phyloP scores from a whole-genome alignment of 1,140 invertebrate species.

The Drosophila repletoides region DNA sequence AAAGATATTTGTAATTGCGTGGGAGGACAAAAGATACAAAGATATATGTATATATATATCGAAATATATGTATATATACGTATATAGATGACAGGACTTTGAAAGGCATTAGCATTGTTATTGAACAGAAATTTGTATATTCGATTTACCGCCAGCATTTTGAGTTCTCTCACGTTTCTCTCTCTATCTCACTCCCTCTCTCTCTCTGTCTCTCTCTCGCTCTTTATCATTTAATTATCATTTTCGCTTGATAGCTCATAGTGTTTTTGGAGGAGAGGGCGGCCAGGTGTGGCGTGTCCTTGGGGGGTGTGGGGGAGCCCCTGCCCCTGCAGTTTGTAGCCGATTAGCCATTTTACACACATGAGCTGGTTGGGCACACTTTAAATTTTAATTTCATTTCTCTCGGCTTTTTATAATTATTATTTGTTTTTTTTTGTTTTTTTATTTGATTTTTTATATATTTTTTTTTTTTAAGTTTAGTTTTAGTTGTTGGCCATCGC shows the following conservation, averaged over 20 bases:
- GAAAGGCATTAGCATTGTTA: slow-evolving; percentile 50
- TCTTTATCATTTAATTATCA: slow-evolving; percentile 22
- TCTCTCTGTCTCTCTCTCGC: slow-evolving; percentile 12
- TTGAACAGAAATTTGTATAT: slow-evolving; percentile 38
- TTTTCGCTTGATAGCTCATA: slow-evolving; percentile 24
- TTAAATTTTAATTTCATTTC: slow-evolving; percentile 60
- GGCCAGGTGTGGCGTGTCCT: slow-evolving; percentile 4
- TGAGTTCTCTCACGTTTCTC: slow-evolving; percentile 11
- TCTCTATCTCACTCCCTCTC: slow-evolving; percentile 12
- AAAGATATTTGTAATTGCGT: slow-evolving; percentile 27
- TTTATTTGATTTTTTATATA: slow-evolving; percentile 40
- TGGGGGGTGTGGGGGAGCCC: too few species aligned
- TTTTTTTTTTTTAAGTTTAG: slow-evolving; percentile 69
- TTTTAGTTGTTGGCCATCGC: slow-evolving; percentile 82
- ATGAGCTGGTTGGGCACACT: slow-evolving; percentile 41
- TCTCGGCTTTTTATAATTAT: slow-evolving; percentile 49
- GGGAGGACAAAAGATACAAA: slow-evolving; percentile 46
- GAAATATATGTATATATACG: slow-evolving; percentile 20
- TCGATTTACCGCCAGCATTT: slow-evolving; percentile 43
- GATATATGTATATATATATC: slow-evolving; percentile 16
- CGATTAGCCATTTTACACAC: slow-evolving; percentile 36
- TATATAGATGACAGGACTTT: slow-evolving; percentile 45
- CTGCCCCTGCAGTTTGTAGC: slow-evolving; percentile 29
- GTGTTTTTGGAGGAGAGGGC: slow-evolving; percentile 19
- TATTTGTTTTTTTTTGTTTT: slow-evolving; percentile 32